Evolutionary conservation across 2,888 invertebrate genomes (phyloP).

Genomic region (Orgyia antiqua): DNA sequence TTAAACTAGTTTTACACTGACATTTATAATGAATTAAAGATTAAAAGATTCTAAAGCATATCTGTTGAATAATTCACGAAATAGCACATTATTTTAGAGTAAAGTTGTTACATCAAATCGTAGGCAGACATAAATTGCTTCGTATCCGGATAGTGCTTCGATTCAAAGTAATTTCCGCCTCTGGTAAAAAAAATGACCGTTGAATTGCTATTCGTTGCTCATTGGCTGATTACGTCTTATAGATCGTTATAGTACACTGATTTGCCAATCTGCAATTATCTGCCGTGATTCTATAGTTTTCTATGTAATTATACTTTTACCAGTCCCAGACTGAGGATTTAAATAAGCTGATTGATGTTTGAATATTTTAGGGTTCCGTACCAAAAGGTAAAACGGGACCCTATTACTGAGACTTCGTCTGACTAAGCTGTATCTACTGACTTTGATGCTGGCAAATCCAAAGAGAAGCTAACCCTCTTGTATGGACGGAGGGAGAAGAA

Average conservation of each 20-base stretch:
- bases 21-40: slow-evolving; percentile 2
- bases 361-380: no score
- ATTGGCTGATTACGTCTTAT: slow-evolving; percentile 21
- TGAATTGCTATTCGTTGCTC: slow-evolving; percentile 36
- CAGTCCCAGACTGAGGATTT: no score
- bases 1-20: no score
- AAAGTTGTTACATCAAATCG: slow-evolving; percentile 13
- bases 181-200: slow-evolving; percentile 47
- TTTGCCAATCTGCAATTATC: not conserved
- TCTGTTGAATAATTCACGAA: not conserved
- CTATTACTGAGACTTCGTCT: no score
- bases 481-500: no score
- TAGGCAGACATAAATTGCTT: slow-evolving; percentile 25
- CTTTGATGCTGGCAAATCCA: no score
- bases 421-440: no score
- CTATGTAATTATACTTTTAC: no score
- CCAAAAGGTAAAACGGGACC: no score
- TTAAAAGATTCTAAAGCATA: not conserved
- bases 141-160: slow-evolving; percentile 38
- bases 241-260: slow-evolving; percentile 5
- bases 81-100: not conserved
- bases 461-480: no score
- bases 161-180: slow-evolving; percentile 54
- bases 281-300: not conserved
- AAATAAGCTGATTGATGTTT: no score